Evolutionary conservation across 2,113 vertebrate genomes (phyloP), one percentile per base, ranked within the genome.

Genomic region (Prionailurus viverrinus): DNA sequence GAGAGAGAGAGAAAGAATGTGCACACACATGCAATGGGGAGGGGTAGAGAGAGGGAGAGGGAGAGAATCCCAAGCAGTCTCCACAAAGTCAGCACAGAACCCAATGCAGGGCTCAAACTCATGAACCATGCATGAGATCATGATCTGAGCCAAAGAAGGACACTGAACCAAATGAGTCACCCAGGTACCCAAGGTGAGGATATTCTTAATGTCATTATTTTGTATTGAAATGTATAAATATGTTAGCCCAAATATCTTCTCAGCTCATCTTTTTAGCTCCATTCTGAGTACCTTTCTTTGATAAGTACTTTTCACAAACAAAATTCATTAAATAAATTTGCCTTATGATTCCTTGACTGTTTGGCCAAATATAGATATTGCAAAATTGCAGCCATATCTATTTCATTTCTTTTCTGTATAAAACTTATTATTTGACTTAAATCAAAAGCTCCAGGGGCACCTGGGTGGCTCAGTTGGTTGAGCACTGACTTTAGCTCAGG

Each of bases 351-450:
- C 58, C 39, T 94, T 94, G 36, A 69, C 92, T 63, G 5, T 61
- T 3, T 85, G 61, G 19, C 27, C 69, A 84, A 95, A 91, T 23
- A 76, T 33, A 94, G 88, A 90, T 29, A 23, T 15, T 58, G 4
- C 25, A 73, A 91, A 93, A 85, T 5, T 11, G 2, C 21, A 92
- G 21, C 33, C 31, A 66, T 61, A 73, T 65, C 48, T 36, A 55
- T 73, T 96, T 95, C 16, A 68, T 84, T 74, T 89, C 63, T 95
- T 84, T 74, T 92, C 63, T 95, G 19, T 36, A 83, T 5, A 89
- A 29, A 94, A 69, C 25, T 95, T 76, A 92, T 86, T 79, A 94
- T 36, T 39, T 31, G 58, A 76, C 73, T 90, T 66, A 74, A 94
- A 74, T 41, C 4, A 83, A 61, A 81, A 36, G 15, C 2, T 69